Percentiles rank a stretch among this genome's conserved stretches.
Evolutionary conservation across 1,140 invertebrate species (phyloP).

Genomic region (Coptotermes formosanus): DNA sequence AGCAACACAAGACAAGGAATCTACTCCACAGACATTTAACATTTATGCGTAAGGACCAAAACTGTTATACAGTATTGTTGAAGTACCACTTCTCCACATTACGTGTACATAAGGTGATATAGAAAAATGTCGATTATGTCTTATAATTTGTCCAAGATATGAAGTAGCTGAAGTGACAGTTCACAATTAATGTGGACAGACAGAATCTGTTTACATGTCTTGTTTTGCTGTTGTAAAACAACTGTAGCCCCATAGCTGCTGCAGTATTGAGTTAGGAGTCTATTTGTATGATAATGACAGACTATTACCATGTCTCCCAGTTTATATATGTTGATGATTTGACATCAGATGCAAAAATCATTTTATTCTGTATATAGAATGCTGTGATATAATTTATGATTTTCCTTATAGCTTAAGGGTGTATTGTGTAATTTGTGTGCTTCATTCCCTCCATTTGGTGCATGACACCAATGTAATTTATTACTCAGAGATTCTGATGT

Average conservation of each 20-base stretch:
- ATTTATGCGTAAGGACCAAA: slow-evolving; percentile 23
- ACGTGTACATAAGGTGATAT: slow-evolving; percentile 17
- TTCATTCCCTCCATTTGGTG: slow-evolving; percentile 26
- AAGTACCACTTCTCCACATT: slow-evolving; percentile 17
- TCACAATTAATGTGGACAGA: neutral
- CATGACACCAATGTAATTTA: slow-evolving; percentile 5
- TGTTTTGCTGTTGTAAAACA: neutral
- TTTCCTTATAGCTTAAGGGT: neutral
- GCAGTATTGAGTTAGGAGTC: neutral
- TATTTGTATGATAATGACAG: slow-evolving; percentile 5
- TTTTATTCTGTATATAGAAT: slow-evolving; percentile 27
- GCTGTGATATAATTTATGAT: slow-evolving; percentile 32
- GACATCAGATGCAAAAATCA: neutral
- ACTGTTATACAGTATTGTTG: slow-evolving; percentile 23
- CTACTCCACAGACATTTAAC: neutral
- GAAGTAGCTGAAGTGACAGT: neutral
- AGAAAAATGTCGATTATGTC: neutral
- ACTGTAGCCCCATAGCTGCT: slow-evolving; percentile 20
- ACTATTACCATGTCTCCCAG: neutral
- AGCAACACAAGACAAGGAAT: slow-evolving; percentile 14
- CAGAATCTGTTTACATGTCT: neutral
- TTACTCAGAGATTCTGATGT: neutral
- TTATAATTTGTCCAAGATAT: neutral
- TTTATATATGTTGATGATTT: neutral
- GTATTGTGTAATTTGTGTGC: slow-evolving; percentile 29